A percentile compares a stretch with the other conserved stretches of the same genome.
Evolutionary conservation across 1,140 invertebrate species (phyloP).

Genomic region (Lethocerus indicus): DNA sequence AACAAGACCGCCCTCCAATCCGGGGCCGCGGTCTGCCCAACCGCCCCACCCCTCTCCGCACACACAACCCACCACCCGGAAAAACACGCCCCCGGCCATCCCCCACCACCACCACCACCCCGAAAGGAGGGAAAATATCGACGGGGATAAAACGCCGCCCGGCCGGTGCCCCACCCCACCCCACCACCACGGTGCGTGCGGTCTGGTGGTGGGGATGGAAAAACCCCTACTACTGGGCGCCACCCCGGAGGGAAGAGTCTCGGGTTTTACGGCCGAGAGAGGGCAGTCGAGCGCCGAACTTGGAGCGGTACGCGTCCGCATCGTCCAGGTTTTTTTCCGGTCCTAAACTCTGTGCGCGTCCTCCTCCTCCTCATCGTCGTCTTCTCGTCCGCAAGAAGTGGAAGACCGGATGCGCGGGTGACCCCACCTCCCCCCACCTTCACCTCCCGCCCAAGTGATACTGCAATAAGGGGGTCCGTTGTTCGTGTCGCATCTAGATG

Average conservation of each 20-base stretch:
- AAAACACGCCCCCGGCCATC: constrained; percentile 4
- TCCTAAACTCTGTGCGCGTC: background rate
- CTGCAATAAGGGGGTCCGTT: background rate
- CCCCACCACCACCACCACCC: constrained; percentile 12
- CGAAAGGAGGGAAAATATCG: constrained; percentile 16
- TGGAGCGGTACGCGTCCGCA: background rate
- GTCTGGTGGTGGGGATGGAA: constrained; percentile 5
- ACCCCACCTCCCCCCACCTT: background rate
- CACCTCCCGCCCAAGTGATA: background rate
- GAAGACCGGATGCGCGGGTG: background rate
- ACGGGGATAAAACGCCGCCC: constrained; percentile 14
- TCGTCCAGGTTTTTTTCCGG: background rate
- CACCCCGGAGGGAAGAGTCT: too few relatives aligned
- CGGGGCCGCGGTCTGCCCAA: too few relatives aligned
- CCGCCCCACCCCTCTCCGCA: too few relatives aligned
- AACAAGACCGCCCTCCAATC: constrained; percentile 19
- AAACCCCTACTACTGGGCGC: constrained; percentile 4
- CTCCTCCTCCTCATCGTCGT: background rate
- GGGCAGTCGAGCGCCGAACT: background rate
- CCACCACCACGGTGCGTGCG: background rate
- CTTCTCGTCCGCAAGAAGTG: background rate
- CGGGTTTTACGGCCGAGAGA: too few relatives aligned
- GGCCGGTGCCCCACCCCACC: constrained; percentile 1
- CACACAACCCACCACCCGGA: constrained; percentile 4
- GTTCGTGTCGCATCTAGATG: constrained; percentile 21